phyloP scores from a whole-genome alignment of 2,888 invertebrate species.

The Lasioglossum morio region DNA sequence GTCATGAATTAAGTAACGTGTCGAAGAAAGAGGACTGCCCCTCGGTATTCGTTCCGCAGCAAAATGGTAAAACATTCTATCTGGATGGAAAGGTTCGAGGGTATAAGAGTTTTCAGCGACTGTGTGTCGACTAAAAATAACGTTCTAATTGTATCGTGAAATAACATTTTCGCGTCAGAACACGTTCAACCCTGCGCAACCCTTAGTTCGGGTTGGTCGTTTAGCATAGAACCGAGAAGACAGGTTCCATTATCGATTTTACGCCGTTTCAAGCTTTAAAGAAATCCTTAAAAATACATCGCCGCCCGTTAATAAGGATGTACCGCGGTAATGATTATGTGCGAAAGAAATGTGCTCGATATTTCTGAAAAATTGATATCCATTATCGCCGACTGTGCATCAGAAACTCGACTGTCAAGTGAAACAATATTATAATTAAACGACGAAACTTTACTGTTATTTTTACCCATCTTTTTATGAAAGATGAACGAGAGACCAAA shows the following conservation, averaged over 20 bases:
- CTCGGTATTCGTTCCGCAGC: neutral
- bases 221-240: neutral
- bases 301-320: neutral
- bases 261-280: neutral
- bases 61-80: neutral
- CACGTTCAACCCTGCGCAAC: neutral
- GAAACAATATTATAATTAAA: neutral
- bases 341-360: neutral
- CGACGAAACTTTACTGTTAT: neutral
- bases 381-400: neutral
- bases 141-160: constrained; percentile 1
- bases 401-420: neutral
- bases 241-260: neutral
- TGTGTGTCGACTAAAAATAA: neutral
- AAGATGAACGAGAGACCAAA: neutral
- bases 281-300: neutral
- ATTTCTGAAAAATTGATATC: neutral
- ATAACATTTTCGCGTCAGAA: neutral
- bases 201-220: neutral
- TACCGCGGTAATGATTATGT: neutral
- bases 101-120: neutral
- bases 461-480: neutral
- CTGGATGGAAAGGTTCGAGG: neutral
- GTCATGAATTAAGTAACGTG: constrained; percentile 3
- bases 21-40: neutral